A percentile compares a stretch with the other conserved stretches of the same genome.
Conservation (phyloP, 1,140 invertebrate species). For the Ruditapes philippinarum region DNA sequence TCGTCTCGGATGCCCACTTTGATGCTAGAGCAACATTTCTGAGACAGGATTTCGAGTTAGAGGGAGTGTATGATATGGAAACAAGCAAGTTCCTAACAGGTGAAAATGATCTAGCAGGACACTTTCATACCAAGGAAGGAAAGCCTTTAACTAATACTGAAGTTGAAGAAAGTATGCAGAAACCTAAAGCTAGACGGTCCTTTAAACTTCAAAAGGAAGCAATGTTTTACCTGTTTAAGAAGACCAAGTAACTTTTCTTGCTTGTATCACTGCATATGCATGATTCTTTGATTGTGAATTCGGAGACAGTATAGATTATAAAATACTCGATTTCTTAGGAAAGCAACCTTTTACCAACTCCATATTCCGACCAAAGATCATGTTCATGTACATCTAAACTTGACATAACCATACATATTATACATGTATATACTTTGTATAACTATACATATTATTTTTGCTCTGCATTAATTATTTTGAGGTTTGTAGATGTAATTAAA, state of each 20-base stretch:
- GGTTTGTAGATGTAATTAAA: too few species aligned
- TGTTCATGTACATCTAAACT: too few species aligned
- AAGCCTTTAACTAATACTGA: not conserved
- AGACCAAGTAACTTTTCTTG: conserved; percentile 2
- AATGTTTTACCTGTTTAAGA: conserved; percentile 52
- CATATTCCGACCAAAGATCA: too few species aligned
- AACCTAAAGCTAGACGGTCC: conserved; percentile 22
- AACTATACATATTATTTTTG: too few species aligned
- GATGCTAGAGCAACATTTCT: conserved; percentile 43
- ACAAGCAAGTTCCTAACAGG: not conserved
- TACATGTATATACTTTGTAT: too few species aligned
- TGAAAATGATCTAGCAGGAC: not conserved
- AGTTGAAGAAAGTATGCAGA: conserved; percentile 24
- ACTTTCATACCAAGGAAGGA: not conserved
- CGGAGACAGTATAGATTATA: too few species aligned
- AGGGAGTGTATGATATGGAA: conserved; percentile 5
- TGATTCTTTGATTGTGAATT: too few species aligned
- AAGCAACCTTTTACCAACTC: too few species aligned
- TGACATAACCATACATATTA: too few species aligned
- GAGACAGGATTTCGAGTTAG: not conserved
- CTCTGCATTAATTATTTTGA: too few species aligned
- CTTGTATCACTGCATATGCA: too few species aligned
- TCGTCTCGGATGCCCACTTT: conserved; percentile 48
- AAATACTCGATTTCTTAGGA: too few species aligned
- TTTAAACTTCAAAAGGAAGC: conserved; percentile 48